Evolutionary conservation across 2,113 vertebrate genomes (phyloP).

Genomic region (Polypterus senegalus): DNA sequence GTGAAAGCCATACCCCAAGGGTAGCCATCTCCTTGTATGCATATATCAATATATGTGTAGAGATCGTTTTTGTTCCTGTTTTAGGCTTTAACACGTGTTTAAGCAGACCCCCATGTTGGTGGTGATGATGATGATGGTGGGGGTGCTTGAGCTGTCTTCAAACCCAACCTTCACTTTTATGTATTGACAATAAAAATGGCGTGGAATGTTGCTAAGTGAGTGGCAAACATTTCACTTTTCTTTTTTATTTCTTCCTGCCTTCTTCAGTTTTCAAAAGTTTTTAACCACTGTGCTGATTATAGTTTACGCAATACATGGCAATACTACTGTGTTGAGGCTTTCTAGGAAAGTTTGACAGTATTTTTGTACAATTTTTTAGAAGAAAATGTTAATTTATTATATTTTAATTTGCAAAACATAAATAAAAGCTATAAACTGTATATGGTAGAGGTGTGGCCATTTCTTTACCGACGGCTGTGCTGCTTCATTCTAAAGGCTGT

Average conservation of each 20-base stretch:
- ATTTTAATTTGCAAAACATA: slow-evolving; percentile 87
- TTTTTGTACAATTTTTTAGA: slow-evolving; percentile 84
- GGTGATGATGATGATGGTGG: no score
- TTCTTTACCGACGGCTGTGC: slow-evolving; percentile 7
- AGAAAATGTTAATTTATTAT: slow-evolving; percentile 86
- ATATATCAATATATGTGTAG: no score
- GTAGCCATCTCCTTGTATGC: no score
- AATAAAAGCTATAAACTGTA: slow-evolving; percentile 53
- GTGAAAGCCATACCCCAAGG: no score
- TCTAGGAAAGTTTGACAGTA: slow-evolving; percentile 86
- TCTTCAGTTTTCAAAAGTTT: slow-evolving; percentile 54
- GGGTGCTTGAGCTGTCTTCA: no score
- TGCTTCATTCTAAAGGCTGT: slow-evolving; percentile 6
- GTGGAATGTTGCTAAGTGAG: slow-evolving; percentile 52
- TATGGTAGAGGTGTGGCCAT: slow-evolving; percentile 8
- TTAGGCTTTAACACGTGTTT: no score
- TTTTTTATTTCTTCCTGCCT: slow-evolving; percentile 49
- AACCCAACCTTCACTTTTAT: slow-evolving; percentile 33
- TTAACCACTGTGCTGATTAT: slow-evolving; percentile 75
- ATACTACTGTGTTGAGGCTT: slow-evolving; percentile 86
- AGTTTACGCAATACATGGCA: slow-evolving; percentile 76
- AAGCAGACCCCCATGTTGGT: no score
- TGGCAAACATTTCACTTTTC: slow-evolving; percentile 57
- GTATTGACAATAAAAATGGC: slow-evolving; percentile 62
- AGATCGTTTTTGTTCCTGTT: no score